These are phyloP conservation scores for Drosophila lacteicornis DNA, from an alignment of 1,140 invertebrate species.

Conservation along the genomic window DNA sequence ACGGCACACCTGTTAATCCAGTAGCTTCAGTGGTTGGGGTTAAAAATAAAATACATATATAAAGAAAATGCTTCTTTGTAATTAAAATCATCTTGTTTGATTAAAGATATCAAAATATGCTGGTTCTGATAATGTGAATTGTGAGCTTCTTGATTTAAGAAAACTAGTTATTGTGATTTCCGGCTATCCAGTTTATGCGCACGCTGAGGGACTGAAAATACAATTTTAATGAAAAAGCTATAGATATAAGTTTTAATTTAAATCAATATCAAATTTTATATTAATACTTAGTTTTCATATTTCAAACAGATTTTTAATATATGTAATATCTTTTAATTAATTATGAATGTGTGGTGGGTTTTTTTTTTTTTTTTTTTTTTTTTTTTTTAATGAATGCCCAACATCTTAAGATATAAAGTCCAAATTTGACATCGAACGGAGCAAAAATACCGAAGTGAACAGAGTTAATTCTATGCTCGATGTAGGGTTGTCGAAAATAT, in stretches of 20 bases:
- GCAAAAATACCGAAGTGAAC: no score
- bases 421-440: no score
- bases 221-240: neutral
- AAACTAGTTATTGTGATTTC: neutral
- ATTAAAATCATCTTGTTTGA: slow-evolving; percentile 4
- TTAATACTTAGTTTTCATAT: neutral
- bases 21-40: slow-evolving; percentile 51
- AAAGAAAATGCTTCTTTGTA: slow-evolving; percentile 4
- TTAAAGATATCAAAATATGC: neutral
- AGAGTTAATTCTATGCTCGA: no score
- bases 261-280: neutral
- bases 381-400: no score
- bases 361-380: no score
- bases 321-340: no score
- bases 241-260: no score
- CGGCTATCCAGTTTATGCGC: neutral
- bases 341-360: no score
- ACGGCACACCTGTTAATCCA: slow-evolving; percentile 76
- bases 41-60: slow-evolving; percentile 53
- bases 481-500: no score
- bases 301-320: no score
- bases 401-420: no score
- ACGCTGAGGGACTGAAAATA: neutral
- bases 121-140: neutral
- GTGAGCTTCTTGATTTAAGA: neutral